Conservation (phyloP, 1,140 invertebrate species). For the Laupala kohalensis region DNA sequence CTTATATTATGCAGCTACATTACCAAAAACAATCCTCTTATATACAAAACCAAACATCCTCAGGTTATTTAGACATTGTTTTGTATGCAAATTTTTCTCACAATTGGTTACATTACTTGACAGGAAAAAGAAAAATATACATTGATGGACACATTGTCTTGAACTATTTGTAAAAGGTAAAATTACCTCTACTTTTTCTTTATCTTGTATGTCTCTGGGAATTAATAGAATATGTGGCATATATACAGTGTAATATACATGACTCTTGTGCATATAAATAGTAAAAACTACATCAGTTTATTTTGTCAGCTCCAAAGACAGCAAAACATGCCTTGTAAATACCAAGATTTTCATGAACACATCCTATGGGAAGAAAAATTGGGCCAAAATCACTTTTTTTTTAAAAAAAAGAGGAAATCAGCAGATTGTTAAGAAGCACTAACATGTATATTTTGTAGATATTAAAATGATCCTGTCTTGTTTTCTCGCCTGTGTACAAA, state of each 20-base stretch:
- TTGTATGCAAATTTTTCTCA: background rate
- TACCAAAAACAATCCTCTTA: conserved; percentile 2
- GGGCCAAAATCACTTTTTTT: conserved; percentile 5
- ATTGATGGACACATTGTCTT: background rate
- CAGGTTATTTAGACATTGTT: background rate
- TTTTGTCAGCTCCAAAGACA: background rate
- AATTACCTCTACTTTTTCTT: background rate
- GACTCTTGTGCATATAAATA: background rate
- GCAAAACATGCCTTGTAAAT: background rate
- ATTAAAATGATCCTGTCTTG: conserved; percentile 6
- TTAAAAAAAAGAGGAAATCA: background rate
- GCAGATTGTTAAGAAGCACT: background rate
- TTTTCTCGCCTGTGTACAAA: conserved; percentile 11
- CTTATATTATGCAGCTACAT: background rate
- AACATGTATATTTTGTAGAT: conserved; percentile 13
- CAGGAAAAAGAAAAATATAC: background rate
- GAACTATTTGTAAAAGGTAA: background rate
- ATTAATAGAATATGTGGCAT: background rate
- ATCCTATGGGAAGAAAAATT: conserved; percentile 8
- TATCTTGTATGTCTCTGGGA: background rate
- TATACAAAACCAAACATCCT: conserved; percentile 3
- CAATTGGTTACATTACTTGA: background rate
- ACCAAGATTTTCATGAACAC: background rate
- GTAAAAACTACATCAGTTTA: background rate
- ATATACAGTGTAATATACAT: background rate